phyloP scores from a whole-genome alignment of 2,113 vertebrate genomes.

The Tragelaphus strepsiceros region DNA sequence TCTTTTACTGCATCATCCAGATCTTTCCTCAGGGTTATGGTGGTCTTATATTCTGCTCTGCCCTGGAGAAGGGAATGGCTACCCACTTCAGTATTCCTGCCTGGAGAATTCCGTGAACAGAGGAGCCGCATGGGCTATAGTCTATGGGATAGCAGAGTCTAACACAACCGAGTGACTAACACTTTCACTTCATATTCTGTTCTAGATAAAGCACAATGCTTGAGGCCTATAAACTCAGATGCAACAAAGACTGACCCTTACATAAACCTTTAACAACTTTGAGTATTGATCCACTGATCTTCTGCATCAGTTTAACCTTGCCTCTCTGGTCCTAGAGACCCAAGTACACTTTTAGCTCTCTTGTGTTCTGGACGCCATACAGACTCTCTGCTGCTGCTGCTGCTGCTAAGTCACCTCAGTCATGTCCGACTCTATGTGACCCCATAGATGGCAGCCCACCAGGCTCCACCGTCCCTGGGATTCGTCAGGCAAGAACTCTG shows the following conservation, averaged over 20 bases:
- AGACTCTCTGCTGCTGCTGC: neutral
- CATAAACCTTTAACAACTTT: neutral
- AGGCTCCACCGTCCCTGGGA: no score
- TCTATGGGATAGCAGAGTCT: neutral
- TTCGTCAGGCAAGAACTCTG: no score
- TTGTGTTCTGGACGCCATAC: neutral
- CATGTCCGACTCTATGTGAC: no score
- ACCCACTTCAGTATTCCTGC: neutral
- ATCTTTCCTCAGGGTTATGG: neutral
- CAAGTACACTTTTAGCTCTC: neutral
- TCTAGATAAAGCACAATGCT: neutral
- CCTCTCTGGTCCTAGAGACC: neutral
- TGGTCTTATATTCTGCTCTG: neutral
- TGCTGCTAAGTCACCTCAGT: no score
- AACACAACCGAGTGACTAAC: neutral
- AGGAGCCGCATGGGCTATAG: neutral
- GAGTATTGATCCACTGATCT: neutral
- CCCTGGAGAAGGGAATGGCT: neutral
- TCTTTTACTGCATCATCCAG: neutral
- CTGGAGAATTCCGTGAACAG: neutral
- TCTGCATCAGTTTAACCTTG: neutral
- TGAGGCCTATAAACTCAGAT: neutral
- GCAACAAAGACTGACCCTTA: neutral
- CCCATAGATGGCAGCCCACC: no score
- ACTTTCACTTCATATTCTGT: neutral